A percentile compares a stretch with the other conserved stretches of the same genome.
Conservation (phyloP, 2,888 invertebrate genomes). For the Netelia inedita region DNA sequence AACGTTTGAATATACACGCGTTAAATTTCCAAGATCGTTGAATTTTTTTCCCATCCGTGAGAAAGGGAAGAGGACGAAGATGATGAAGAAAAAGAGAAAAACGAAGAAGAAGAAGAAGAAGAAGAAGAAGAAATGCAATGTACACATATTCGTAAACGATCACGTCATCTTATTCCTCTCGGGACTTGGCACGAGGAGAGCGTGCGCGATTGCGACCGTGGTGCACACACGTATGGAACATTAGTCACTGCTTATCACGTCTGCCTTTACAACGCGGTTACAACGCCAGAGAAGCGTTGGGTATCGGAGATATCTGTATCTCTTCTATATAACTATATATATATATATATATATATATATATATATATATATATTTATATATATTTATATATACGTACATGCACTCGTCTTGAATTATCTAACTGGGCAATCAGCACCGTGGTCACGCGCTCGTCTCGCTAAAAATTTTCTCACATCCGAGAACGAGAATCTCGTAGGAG, state of each 20-base stretch:
- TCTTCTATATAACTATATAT: background rate
- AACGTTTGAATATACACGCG: too few species aligned
- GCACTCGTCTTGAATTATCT: slow-evolving; percentile 43
- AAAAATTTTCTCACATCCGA: slow-evolving; percentile 23
- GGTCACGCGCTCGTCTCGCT: slow-evolving; percentile 39
- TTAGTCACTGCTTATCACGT: slow-evolving; percentile 36
- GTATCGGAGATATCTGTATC: slow-evolving; percentile 25
- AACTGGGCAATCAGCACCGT: slow-evolving; percentile 18
- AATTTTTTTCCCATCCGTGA: too few species aligned
- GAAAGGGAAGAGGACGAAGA: too few species aligned
- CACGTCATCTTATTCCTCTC: background rate
- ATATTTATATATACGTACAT: background rate
- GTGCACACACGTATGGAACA: too few species aligned
- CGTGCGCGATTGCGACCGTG: background rate
- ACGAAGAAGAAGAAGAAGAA: slow-evolving; percentile 2
- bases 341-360: background rate
- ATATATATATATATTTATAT: background rate
- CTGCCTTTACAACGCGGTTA: slow-evolving; percentile 26
- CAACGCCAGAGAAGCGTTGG: background rate
- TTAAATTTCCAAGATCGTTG: too few species aligned
- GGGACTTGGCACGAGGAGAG: background rate
- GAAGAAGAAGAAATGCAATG: background rate
- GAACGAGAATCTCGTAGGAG: background rate
- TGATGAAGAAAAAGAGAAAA: too few species aligned
- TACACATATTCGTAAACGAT: background rate